Conservation (phyloP, 2,113 vertebrate species). For the Caloenas nicobarica region DNA sequence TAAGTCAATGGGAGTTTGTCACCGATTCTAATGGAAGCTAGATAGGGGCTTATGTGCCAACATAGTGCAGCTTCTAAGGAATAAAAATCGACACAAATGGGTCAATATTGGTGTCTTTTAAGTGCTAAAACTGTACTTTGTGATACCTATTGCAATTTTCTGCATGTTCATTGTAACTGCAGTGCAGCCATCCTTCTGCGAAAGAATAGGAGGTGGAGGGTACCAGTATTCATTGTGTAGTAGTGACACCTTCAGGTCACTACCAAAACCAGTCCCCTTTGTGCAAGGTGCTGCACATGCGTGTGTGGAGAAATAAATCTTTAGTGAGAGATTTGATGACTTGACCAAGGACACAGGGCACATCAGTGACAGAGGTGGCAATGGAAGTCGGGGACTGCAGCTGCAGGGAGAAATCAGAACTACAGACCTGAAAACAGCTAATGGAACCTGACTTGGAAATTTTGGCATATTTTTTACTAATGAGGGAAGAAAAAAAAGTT, state of each 20-base stretch:
- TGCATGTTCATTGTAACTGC: constrained; percentile 11
- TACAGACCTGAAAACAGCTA: not conserved
- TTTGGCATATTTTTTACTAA: not conserved
- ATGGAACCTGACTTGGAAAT: not conserved
- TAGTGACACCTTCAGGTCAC: constrained; percentile 55
- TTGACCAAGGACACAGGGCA: not conserved
- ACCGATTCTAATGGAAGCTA: constrained; percentile 41
- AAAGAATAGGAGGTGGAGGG: not conserved
- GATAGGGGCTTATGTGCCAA: not conserved
- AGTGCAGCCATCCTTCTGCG: not conserved
- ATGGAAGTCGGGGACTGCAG: not conserved
- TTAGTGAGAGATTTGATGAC: not conserved
- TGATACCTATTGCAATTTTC: not conserved
- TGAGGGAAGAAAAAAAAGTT: rapidly evolving
- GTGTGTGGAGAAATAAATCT: not conserved
- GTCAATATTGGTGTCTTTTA: constrained; percentile 57
- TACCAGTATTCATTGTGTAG: constrained; percentile 40
- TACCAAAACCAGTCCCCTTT: constrained; percentile 1
- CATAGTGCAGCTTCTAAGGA: constrained; percentile 19
- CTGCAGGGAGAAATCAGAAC: not conserved
- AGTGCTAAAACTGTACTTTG: constrained; percentile 38
- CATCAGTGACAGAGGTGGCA: not conserved
- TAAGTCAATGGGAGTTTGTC: constrained; percentile 34
- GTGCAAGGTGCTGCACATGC: not conserved
- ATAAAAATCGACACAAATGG: constrained; percentile 29